Base-by-base conservation (phyloP, 2,113 vertebrate genomes). In the Cinclus cinclus region DNA sequence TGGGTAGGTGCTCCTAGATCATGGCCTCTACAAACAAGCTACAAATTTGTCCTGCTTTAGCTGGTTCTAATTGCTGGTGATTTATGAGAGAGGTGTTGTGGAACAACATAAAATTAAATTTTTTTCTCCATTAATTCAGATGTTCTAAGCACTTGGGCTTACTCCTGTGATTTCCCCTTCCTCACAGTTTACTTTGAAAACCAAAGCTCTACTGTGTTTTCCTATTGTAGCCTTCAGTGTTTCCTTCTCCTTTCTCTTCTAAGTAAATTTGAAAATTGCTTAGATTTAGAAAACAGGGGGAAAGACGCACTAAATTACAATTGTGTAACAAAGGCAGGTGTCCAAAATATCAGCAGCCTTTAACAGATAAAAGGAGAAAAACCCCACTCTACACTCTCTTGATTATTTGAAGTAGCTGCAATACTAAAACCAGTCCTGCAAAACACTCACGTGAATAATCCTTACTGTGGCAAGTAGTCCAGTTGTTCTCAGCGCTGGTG, bases 381-480 rank as follows among this genome's bases (percentile, higher is more conserved):
- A 39, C 7, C 1, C 0, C 9, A 58, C 28, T 37, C 4, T 52
- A 1, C 4, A 4, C 13, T 15, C 41, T 52, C 69, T 52, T 52
- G 44, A 31, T 83, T 52, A 80, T 59, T 42, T 41, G 31, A 84
- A 85, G 30, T 71, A 63, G 78, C 47, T 53, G 56, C 56, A 52
- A 4, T 70, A 52, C 62, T 83, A 31, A 83, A 85, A 80, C 9
- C 90, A 80, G 31, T 93, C 70, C 85, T 83, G 60, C 50, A 71
- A 55, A 95, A 70, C 22, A 23, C 55, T 90, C 50, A 64, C 2
- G 13, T 88, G 75, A 91, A 67, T 86, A 92, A 92, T 91, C 71
- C 64, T 74, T 31, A 25, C 82, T 60, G 59, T 83, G 71, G 90
- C 82, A 67, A 90, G 87, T 52, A 59, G 70, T 92, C 35, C 17